These are phyloP conservation scores for Cossypha niveicapilla DNA, from an alignment of 2,797 vertebrate species.

Conservation along the genomic window DNA sequence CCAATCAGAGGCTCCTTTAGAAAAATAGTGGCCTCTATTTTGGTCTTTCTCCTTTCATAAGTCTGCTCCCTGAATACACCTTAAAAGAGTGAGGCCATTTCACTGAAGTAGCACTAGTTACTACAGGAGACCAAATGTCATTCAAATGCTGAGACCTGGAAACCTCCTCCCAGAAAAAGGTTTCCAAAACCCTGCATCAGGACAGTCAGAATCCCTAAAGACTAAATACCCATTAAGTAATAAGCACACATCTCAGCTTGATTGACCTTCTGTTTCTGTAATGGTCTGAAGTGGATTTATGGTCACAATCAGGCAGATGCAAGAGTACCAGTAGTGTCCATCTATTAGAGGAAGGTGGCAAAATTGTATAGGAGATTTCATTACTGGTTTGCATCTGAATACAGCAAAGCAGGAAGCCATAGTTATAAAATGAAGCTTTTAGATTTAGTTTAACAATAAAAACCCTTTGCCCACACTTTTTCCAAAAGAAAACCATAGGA, in stretches of 20 bases:
- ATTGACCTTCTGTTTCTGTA: not conserved
- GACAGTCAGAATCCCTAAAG: not conserved
- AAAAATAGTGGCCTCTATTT: not conserved
- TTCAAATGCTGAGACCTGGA: not conserved
- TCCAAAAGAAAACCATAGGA: not conserved
- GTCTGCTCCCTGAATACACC: not conserved
- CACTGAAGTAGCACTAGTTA: not conserved
- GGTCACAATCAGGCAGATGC: not conserved
- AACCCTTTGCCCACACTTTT: accelerated
- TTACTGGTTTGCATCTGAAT: not conserved
- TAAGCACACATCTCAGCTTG: not conserved
- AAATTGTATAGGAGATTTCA: not conserved
- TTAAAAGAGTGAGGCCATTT: not conserved
- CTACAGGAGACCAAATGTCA: not conserved
- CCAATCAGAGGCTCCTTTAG: not conserved
- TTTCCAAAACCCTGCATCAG: not conserved
- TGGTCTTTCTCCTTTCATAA: not conserved
- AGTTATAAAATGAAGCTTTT: not conserved
- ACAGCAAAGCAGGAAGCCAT: not conserved
- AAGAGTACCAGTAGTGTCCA: not conserved
- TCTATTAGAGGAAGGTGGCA: not conserved
- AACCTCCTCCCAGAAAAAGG: not conserved
- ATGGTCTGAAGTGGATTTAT: not conserved
- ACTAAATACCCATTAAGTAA: not conserved
- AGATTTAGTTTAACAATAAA: not conserved